Conservation (phyloP, 2,113 vertebrate genomes). For the Nesogale talazaci region DNA sequence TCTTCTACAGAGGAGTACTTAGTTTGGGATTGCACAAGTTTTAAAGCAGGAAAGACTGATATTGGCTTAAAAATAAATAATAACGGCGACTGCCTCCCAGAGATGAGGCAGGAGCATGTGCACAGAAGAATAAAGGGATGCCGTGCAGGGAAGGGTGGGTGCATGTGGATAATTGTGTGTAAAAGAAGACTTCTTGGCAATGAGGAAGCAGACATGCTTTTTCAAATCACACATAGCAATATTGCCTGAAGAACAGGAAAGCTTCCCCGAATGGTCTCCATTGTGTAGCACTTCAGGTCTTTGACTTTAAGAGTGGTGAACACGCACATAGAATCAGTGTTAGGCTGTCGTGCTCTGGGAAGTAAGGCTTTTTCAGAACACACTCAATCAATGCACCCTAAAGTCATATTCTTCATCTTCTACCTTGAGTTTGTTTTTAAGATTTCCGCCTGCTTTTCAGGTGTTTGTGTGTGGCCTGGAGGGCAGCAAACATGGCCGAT, state of each 20-base stretch:
- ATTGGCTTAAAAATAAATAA: neutral
- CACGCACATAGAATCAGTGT: neutral
- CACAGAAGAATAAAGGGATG: neutral
- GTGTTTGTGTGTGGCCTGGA: slow-evolving; percentile 45
- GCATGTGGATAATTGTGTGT: neutral
- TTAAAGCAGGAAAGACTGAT: neutral
- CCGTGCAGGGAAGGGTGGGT: neutral
- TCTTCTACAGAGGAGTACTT: neutral
- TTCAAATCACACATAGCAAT: neutral
- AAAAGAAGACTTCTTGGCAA: neutral
- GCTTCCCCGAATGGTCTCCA: neutral
- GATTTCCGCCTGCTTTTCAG: slow-evolving; percentile 12
- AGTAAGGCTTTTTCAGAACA: slow-evolving; percentile 14
- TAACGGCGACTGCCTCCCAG: neutral
- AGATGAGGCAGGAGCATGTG: neutral
- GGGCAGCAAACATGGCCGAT: slow-evolving; percentile 37
- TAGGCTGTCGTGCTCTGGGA: neutral
- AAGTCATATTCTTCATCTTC: neutral
- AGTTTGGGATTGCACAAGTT: neutral
- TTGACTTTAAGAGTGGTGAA: neutral
- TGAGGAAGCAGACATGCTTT: neutral
- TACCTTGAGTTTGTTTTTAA: slow-evolving; percentile 39
- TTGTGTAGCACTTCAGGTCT: neutral
- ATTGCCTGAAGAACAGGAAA: neutral
- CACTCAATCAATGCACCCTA: neutral